Percentiles rank a stretch among this genome's conserved stretches.
Conservation (phyloP, 2,888 invertebrate genomes). For the Dioctria rufipes region DNA sequence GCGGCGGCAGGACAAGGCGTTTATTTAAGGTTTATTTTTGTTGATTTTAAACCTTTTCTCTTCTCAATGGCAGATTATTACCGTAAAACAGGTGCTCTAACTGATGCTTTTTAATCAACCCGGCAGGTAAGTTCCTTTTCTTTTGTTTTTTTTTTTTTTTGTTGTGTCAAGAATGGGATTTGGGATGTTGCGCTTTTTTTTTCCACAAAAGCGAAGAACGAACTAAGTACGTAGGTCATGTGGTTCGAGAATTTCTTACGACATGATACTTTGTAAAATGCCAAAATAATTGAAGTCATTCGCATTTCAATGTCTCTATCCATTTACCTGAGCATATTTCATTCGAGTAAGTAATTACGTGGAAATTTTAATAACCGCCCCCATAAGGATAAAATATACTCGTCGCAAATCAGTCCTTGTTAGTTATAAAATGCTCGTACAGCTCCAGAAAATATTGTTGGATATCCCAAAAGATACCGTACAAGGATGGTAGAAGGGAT, state of each 20-base stretch:
- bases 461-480: not conserved
- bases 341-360: not conserved
- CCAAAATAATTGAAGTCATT: not conserved
- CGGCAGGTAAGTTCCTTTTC: slow-evolving; percentile 4
- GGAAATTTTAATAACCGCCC: not conserved
- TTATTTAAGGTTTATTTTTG: slow-evolving; percentile 41
- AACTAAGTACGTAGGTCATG: not conserved
- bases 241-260: not conserved
- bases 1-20: slow-evolving; percentile 8
- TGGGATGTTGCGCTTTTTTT: not conserved
- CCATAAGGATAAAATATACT: too few species aligned
- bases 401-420: too few species aligned
- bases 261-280: not conserved
- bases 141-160: slow-evolving; percentile 4
- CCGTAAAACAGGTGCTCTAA: slow-evolving; percentile 38
- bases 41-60: slow-evolving; percentile 26
- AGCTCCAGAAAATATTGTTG: too few species aligned
- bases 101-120: slow-evolving; percentile 45
- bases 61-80: slow-evolving; percentile 36
- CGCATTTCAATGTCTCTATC: not conserved
- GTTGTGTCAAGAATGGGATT: not conserved
- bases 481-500: not conserved
- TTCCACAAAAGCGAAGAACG: not conserved
- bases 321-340: not conserved
- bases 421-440: too few species aligned